These are phyloP conservation scores for Pachycephala philippinensis DNA, from an alignment of 2,113 vertebrate species.

Conservation along the genomic window DNA sequence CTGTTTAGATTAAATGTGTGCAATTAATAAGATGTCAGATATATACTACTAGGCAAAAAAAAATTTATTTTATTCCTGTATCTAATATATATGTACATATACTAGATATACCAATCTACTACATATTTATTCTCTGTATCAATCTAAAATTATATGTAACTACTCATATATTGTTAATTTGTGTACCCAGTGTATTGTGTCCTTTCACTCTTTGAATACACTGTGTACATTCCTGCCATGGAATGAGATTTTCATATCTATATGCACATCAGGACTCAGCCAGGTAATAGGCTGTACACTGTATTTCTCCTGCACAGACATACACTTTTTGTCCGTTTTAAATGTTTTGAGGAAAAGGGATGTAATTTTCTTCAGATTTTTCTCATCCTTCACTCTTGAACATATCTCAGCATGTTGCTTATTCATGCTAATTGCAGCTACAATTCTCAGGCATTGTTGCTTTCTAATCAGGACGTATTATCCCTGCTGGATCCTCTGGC, in stretches of 20 bases:
- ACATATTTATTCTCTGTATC: not conserved
- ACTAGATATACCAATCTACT: not conserved
- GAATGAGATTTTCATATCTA: not conserved
- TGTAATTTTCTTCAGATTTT: not conserved
- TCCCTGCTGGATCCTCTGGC: not conserved
- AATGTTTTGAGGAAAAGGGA: not conserved
- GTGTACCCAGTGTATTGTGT: not conserved
- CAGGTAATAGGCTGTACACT: not conserved
- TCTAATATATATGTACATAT: not conserved
- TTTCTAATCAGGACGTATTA: not conserved
- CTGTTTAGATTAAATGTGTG: not conserved
- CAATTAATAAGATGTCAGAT: not conserved
- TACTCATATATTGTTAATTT: not conserved
- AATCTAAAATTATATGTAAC: not conserved
- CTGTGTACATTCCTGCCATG: not conserved
- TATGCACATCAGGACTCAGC: not conserved
- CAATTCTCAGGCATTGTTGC: not conserved
- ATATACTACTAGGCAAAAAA: not conserved
- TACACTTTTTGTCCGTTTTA: not conserved
- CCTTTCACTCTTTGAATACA: not conserved
- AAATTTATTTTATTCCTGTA: not conserved
- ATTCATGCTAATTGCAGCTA: not conserved
- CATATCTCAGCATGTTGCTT: not conserved
- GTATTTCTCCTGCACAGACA: not conserved
- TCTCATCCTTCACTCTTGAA: not conserved